Evolutionary conservation across 1,140 invertebrate species (phyloP).

Genomic region (Nasonia giraulti): DNA sequence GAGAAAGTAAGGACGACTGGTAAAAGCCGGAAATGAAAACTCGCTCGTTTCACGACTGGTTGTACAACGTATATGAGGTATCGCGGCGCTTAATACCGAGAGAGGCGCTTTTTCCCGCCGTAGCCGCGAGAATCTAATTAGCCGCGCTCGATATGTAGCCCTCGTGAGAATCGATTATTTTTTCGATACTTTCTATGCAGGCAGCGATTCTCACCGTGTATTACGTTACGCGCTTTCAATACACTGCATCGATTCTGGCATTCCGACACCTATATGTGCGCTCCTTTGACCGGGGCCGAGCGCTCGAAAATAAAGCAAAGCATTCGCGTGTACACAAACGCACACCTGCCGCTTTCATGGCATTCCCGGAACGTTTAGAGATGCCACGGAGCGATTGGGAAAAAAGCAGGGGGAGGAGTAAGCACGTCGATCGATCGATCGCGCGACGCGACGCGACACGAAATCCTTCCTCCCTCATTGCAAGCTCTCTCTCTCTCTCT

Average conservation of each 20-base stretch:
- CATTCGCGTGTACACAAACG: not conserved
- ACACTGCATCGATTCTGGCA: too few species aligned
- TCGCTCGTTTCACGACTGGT: not conserved
- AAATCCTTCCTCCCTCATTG: slow-evolving; percentile 29
- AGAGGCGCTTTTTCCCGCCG: not conserved
- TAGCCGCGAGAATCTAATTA: not conserved
- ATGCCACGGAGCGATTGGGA: not conserved
- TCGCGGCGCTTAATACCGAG: too few species aligned
- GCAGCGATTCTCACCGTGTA: not conserved
- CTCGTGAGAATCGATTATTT: too few species aligned
- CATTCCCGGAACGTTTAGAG: not conserved
- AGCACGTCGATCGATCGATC: not conserved
- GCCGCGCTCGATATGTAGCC: too few species aligned
- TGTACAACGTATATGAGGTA: not conserved
- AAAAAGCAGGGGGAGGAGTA: not conserved
- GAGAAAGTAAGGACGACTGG: not conserved
- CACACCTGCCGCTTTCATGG: not conserved
- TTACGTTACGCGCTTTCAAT: not conserved
- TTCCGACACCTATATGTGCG: too few species aligned
- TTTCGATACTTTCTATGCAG: too few species aligned
- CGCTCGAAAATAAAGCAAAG: not conserved
- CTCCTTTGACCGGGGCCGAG: too few species aligned
- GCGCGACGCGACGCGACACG: not conserved
- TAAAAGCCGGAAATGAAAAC: slow-evolving; percentile 37
- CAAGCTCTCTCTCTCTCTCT: not conserved